Evolutionary conservation across 2,797 vertebrate species (phyloP).

Genomic region (Sebastolobus altivelis): DNA sequence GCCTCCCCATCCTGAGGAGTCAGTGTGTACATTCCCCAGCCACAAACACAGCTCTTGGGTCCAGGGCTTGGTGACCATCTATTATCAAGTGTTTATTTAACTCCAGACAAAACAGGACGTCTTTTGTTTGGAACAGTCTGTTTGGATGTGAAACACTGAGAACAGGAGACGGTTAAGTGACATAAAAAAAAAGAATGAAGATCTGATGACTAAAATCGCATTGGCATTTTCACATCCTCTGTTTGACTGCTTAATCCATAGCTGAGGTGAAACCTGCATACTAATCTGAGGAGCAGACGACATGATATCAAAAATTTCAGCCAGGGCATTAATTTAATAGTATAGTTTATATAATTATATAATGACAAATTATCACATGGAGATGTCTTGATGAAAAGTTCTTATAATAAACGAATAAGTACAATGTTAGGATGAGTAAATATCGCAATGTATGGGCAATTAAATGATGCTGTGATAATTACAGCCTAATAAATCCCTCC

Average conservation of each 20-base stretch:
- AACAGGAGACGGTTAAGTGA: slow-evolving; percentile 25
- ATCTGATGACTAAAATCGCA: not conserved
- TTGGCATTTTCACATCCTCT: not conserved
- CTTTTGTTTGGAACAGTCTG: slow-evolving; percentile 48
- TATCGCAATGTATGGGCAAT: not conserved
- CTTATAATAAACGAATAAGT: not conserved
- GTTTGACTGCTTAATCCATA: slow-evolving; percentile 9
- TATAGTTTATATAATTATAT: not conserved
- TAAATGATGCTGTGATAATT: not conserved
- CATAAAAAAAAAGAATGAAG: not conserved
- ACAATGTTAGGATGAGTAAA: not conserved
- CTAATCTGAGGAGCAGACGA: not conserved
- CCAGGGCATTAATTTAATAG: not conserved
- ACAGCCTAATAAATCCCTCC: not conserved
- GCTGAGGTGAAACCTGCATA: not conserved
- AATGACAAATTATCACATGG: not conserved
- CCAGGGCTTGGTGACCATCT: slow-evolving; percentile 61
- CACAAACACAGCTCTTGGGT: slow-evolving; percentile 51
- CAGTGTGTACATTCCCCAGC: slow-evolving; percentile 64
- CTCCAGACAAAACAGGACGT: slow-evolving; percentile 76
- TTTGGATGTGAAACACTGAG: slow-evolving; percentile 54
- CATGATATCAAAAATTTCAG: not conserved
- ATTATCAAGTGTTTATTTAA: slow-evolving; percentile 76
- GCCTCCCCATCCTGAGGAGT: slow-evolving; percentile 25
- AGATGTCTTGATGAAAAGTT: not conserved